Evolutionary conservation across 2,888 invertebrate genomes (phyloP), one percentile per base, ranked within the genome.

Genomic region (Cheilosia grossa): DNA sequence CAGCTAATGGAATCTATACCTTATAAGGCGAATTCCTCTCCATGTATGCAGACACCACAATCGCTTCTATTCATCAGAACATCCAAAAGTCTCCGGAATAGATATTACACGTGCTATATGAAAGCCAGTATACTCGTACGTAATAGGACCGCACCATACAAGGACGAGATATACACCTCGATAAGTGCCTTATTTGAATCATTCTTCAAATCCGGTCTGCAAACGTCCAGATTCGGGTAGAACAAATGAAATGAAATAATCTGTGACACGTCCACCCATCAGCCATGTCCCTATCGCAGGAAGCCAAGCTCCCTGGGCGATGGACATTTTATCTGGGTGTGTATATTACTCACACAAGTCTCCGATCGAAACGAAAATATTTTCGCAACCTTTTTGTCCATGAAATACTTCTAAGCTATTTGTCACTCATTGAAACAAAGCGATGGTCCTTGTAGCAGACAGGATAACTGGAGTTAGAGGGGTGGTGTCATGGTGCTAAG

Each of bases 381-480:
- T 83, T 75, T 73, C 54, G 53, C 83, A 80, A 80, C 74, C 83
- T 85, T 81, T 37, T 75, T 69, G 74, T 75, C 74, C 74, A 80
- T 69, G 70, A 70, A 69, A 83, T 70, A 83, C 59, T 75, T 58
- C 80, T 66, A 75, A 80, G 74, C 83, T 54, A 80, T 83, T 83
- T 80, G 83, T 80, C 80, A 80, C 74, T 74, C 69, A 70, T 70
- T 78, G 78, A 66, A 72, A 82, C 64, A 78, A 53, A 70, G 69
- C 69, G 49, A 44, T 51, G 63, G 79, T 69, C 63, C 67, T 67
- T 69, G 61, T 64, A 37, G 54, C 21, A 63, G 63, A 73, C 56
- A 56, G 67, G 19, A 67, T 27, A 59, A 49, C 59, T 51, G 24
- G 17, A 58, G 42, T 63, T 63, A 42, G 59, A 27, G 42, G 54